A percentile compares a stretch with the other conserved stretches of the same genome.
Conservation (phyloP, 2,113 vertebrate genomes). For the Oxyura jamaicensis region DNA sequence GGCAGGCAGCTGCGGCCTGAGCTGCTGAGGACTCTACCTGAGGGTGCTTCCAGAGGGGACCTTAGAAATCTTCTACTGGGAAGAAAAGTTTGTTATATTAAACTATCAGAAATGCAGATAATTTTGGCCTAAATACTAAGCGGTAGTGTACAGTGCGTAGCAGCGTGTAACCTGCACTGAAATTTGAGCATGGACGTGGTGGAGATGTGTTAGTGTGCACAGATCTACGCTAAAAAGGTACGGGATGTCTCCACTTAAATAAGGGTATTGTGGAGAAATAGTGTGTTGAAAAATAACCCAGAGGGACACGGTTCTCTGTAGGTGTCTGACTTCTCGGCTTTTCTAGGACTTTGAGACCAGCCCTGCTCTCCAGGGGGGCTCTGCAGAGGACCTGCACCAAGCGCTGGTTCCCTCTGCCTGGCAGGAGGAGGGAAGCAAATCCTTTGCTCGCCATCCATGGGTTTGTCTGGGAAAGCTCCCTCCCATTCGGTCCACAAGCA, state of each 20-base stretch:
- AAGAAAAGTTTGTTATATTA: not conserved
- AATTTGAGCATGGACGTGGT: not conserved
- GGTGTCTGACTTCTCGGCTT: not conserved
- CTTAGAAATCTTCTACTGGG: not conserved
- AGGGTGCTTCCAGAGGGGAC: not conserved
- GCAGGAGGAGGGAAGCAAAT: not conserved
- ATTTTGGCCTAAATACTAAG: not conserved
- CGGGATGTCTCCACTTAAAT: not conserved
- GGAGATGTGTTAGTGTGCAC: not conserved
- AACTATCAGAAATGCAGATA: not conserved
- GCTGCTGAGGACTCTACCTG: slow-evolving; percentile 9
- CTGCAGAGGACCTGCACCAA: not conserved
- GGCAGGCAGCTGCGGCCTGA: not conserved
- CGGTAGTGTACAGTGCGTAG: not conserved
- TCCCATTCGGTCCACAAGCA: not conserved
- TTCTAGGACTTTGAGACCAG: not conserved
- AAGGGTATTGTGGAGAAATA: not conserved
- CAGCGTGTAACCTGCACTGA: not conserved
- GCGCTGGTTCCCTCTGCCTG: not conserved
- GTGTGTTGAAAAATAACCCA: not conserved
- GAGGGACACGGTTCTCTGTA: not conserved
- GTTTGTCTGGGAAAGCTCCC: not conserved
- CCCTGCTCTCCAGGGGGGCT: not conserved
- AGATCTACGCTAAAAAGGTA: not conserved
- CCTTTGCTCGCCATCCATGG: fast-evolving